A percentile compares a stretch with the other conserved stretches of the same genome.
Conservation (phyloP, 2,113 vertebrate genomes). For the Noturus placidus region DNA sequence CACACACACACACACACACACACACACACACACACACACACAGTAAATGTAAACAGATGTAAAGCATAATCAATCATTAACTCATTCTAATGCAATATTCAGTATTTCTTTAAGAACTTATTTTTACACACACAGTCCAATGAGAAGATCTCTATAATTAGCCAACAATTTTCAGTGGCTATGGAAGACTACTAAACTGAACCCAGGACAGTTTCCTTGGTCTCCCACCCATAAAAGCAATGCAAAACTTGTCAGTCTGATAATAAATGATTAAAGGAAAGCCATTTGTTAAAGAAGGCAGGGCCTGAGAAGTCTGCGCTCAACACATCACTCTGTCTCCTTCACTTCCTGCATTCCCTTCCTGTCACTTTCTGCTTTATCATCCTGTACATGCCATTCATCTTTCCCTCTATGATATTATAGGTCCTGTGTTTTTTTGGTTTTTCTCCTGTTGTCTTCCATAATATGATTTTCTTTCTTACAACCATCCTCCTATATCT, state of each 20-base stretch:
- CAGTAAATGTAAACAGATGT: not conserved
- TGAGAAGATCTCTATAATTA: not conserved
- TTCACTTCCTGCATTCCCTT: slow-evolving; percentile 12
- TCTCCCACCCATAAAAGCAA: not conserved
- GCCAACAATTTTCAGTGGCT: not conserved
- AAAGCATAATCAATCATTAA: not conserved
- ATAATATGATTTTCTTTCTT: slow-evolving; percentile 23
- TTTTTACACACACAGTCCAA: not conserved
- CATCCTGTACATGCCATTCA: not conserved
- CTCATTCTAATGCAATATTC: not conserved
- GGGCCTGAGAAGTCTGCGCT: not conserved
- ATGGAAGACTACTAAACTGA: not conserved
- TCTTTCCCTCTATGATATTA: not conserved
- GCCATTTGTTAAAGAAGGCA: not conserved
- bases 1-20: not conserved
- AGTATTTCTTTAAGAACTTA: not conserved
- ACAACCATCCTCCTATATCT: slow-evolving; percentile 48
- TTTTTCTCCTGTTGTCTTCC: slow-evolving; percentile 28
- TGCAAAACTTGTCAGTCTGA: not conserved
- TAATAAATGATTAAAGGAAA: not conserved
- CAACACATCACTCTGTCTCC: not conserved
- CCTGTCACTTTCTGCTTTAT: slow-evolving; percentile 13
- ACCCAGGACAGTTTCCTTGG: not conserved
- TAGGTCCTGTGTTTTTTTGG: not conserved
- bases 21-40: not conserved